Evolutionary conservation across 2,888 invertebrate genomes (phyloP), one percentile per base, ranked within the genome.

Genomic region (Caenorhabditis uteleia): DNA sequence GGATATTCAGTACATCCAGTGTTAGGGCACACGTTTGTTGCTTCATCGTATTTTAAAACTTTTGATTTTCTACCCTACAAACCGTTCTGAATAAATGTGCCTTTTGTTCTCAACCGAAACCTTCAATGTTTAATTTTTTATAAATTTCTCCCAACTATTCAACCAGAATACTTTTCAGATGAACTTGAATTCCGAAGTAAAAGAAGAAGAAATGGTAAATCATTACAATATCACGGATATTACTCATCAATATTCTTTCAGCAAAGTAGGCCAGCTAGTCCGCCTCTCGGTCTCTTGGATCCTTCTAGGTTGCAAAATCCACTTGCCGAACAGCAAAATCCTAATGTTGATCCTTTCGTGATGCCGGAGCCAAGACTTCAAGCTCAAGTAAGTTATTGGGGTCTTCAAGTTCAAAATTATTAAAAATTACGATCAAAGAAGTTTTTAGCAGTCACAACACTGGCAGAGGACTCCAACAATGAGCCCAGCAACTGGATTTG

Each of bases 301-400:
- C 65, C 65, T 12, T 49, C 65, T 10, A 14, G 65, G 33, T 59
- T 65, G 21, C 58, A 58, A 29, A 65, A 65, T 55, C 56, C 56
- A 12, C 50, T 65, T 1, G 65, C 55, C 18, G 65, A 54, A 20
- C 58, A 46, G 45, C 39, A 23, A 3, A 10, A 25, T 23, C n/a
- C 14, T n/a, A 18, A 8, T 8, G 39, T 39, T 39, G 33, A 46
- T 12, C 53, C 43, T 16, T 64, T 64, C 36, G 57, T 64, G 16
- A 64, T 64, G 45, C 64, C 64, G 25, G 64, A 64, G 48, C 64
- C 64, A 1, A 53, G 57, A 26, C 48, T 39, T 18, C 60, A n/a
- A n/a, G n/a, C n/a, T n/a, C n/a, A n/a, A n/a, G n/a, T n/a, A n/a
- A 48, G 58, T 49, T 49, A 40, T 18, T 20, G 8, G 10, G 8